Percentiles rank a stretch among this genome's conserved stretches.
phyloP scores from a whole-genome alignment of 2,888 invertebrate species.

The Euzophera pinguis region DNA sequence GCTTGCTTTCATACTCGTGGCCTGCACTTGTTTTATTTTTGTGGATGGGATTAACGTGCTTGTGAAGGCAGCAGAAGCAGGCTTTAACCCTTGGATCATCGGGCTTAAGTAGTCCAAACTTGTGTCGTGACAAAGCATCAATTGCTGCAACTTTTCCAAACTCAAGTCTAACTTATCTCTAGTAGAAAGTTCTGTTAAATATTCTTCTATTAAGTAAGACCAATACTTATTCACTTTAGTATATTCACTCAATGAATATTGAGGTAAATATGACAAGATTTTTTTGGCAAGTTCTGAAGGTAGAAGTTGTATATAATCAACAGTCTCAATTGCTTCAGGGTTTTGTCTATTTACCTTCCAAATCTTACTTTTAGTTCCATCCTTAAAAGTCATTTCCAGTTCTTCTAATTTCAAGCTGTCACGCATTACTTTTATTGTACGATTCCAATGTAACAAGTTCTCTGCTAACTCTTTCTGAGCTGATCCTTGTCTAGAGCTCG shows the following conservation, averaged over 20 bases:
- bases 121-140: conserved; percentile 43
- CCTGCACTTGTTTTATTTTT: conserved; percentile 15
- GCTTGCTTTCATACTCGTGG: conserved; percentile 37
- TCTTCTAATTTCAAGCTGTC: conserved; percentile 61
- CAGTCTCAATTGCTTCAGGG: conserved; percentile 58
- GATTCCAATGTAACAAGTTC: conserved; percentile 46
- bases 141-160: conserved; percentile 51
- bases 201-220: conserved; percentile 60
- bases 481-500: conserved; percentile 20
- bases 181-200: conserved; percentile 40
- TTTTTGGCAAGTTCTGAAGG: conserved; percentile 53
- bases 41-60: conserved; percentile 25
- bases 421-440: conserved; percentile 48
- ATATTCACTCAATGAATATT: conserved; percentile 40
- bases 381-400: conserved; percentile 49
- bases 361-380: conserved; percentile 52
- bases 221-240: conserved; percentile 64
- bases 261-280: conserved; percentile 50
- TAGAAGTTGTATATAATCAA: conserved; percentile 59
- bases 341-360: conserved; percentile 63
- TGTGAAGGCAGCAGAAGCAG: conserved; percentile 25
- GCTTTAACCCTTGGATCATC: conserved; percentile 24
- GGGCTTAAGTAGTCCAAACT: conserved; percentile 34
- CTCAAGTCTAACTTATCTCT: conserved; percentile 50
- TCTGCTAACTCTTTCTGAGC: conserved; percentile 51